Evolutionary conservation across 2,113 vertebrate species (phyloP), one percentile per base, ranked within the genome.

Genomic region (Cyanoliseus patagonus): DNA sequence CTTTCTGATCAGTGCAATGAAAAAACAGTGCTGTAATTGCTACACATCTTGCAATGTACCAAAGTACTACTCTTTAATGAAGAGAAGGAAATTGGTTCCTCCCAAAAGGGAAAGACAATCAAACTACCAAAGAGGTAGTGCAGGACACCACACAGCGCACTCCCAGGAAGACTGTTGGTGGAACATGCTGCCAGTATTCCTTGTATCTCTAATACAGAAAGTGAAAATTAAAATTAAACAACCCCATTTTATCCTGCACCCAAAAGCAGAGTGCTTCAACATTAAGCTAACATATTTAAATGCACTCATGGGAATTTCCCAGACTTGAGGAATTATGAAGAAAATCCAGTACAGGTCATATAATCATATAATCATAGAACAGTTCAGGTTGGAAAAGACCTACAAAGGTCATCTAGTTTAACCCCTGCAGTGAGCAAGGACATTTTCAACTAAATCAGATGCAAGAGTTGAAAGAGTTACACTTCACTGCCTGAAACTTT

Each of bases 111-210:
- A 75, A 42, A 33, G 35, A 17, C 57, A 64, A 46, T n/a, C 7
- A 39, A n/a, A 19, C 16, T 78, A 39, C 24, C 3, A 15, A 31
- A 28, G 6, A 41, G 9, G 6, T 39, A 37, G 7, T 59, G 16
- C 28, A 44, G 49, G 18, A 37, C 16, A 66, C 11, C 28, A 49
- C 0, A 0, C n/a, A 85, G n/a, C 0, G 0, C 46, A 42, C 14
- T 42, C 1, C 0, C 30, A 10, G 20, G 8, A 10, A 85, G 8
- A 33, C 6, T 1, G 18, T 6, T 27, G 22, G 17, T 47, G 17
- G 28, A 79, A 73, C n/a, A 14, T 2, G 6, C 22, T 66, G 37
- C 5, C 52, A 57, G 13, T 37, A 67, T 28, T 59, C 17, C 25
- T 20, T 19, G 11, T 7, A 44, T 7, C 4, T 9, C 30, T 73